phyloP scores from a whole-genome alignment of 2,113 vertebrate species.

The Caloenas nicobarica region DNA sequence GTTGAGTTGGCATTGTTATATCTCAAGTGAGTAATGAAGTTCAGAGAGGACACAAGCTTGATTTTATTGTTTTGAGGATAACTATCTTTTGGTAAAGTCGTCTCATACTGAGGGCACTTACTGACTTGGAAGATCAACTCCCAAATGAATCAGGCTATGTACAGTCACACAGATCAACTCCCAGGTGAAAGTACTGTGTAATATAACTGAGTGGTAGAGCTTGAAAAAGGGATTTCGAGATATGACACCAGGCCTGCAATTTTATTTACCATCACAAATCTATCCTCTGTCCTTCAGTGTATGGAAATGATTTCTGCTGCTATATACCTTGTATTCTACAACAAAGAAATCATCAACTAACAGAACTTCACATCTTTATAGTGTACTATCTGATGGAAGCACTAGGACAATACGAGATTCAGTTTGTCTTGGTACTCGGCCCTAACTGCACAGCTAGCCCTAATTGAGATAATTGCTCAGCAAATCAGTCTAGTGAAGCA shows the following conservation, averaged over 20 bases:
- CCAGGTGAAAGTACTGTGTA: not conserved
- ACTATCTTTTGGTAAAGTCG: not conserved
- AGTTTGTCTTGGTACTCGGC: not conserved
- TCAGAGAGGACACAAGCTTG: not conserved
- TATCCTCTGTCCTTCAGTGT: not conserved
- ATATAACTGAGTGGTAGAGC: not conserved
- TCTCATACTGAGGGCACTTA: not conserved
- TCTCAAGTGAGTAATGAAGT: not conserved
- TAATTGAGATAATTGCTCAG: slow-evolving; percentile 45
- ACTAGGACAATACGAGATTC: not conserved
- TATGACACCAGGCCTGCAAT: not conserved
- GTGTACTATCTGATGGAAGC: not conserved
- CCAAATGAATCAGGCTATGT: not conserved
- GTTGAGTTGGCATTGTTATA: not conserved
- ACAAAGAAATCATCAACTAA: not conserved
- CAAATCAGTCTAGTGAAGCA: slow-evolving; percentile 52
- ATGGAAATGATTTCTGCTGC: not conserved
- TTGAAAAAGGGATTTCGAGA: not conserved
- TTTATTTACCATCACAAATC: not conserved
- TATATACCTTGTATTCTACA: not conserved
- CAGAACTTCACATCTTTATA: not conserved
- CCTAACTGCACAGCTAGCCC: not conserved
- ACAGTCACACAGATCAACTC: not conserved
- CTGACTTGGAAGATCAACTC: not conserved
- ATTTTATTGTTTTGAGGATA: not conserved